A percentile compares a stretch with the other conserved stretches of the same genome.
These are phyloP conservation scores for Steinernema scapterisci DNA, from an alignment of 2,888 invertebrate species.

Conservation along the genomic window DNA sequence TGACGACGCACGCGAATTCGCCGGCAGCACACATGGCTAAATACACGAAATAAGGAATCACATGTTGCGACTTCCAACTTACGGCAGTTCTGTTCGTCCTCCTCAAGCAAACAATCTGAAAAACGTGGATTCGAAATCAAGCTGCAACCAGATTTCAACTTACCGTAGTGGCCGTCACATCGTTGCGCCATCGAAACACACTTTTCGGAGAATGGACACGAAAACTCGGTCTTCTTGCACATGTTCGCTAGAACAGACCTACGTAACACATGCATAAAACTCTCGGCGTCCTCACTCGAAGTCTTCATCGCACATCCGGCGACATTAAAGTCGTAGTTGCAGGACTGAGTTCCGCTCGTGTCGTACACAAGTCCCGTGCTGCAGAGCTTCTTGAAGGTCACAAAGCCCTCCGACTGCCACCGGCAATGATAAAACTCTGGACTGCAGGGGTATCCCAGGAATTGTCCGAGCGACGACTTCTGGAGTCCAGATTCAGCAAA, in stretches of 20 bases:
- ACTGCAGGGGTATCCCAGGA: constrained; percentile 65
- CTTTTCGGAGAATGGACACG: constrained; percentile 60
- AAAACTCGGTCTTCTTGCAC: constrained; percentile 58
- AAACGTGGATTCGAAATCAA: too few species aligned
- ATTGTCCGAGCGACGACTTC: constrained; percentile 62
- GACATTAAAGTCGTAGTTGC: constrained; percentile 67
- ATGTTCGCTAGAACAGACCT: constrained; percentile 23
- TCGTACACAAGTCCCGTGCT: constrained; percentile 63
- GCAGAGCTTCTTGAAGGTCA: constrained; percentile 64
- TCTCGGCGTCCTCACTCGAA: constrained; percentile 34
- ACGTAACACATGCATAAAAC: too few species aligned
- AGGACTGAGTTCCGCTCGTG: constrained; percentile 66
- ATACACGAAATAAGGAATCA: neutral
- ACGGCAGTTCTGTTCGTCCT: constrained; percentile 68
- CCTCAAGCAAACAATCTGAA: constrained; percentile 51
- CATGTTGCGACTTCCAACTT: constrained; percentile 36
- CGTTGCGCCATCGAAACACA: constrained; percentile 56
- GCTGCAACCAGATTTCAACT: too few species aligned
- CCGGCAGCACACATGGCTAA: constrained; percentile 62
- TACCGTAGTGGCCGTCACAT: constrained; percentile 67
- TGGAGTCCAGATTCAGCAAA: constrained; percentile 55
- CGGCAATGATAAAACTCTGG: constrained; percentile 65
- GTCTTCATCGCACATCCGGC: constrained; percentile 57
- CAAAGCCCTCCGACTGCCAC: constrained; percentile 65
- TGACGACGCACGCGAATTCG: constrained; percentile 65